Evolutionary conservation across 2,888 invertebrate species (phyloP), one percentile per base, ranked within the genome.

Genomic region (Ophonus ardosiacus): DNA sequence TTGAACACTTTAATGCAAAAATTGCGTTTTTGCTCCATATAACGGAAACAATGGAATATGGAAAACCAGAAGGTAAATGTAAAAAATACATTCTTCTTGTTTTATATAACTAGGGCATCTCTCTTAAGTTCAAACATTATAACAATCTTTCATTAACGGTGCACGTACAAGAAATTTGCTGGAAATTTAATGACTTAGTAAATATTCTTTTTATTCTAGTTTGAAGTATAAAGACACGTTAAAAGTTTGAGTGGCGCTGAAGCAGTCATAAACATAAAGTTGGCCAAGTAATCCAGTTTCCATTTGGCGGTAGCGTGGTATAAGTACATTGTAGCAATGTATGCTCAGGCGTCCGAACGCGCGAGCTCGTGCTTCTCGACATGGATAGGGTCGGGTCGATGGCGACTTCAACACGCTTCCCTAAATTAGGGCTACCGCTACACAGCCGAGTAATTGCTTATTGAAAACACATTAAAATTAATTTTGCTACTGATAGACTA

Each of bases 201-300:
- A 74, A 78, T 56, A 78, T 59, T 24, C 78, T 78, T 59, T 78
- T 74, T 74, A 51, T 15, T 78, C 24, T 78, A 51, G 17, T 78
- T 78, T 57, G 57, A 51, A 80, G 65, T 15, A 65, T 81, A 81
- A 68, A 68, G 51, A 21, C 43, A 51, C 81, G 81, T 68, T 81
- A 81, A 81, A 81, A 81, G 65, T 81, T 81, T 81, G 65, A 81
- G 51, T 81, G 68, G 68, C 17, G 81, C 38, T 81, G 81, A 65
- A 68, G 68, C 81, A 68, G 68, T 24, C 81, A 68, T 81, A 81
- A 81, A 81, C 81, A 63, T 81, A 63, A 81, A 81, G 40, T 81
- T 81, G 81, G 65, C 31, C 21, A 68, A 81, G 81, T 81, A 81
- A 81, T 65, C 81, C 81, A 65, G 59, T 81, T 81, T 56, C 68